phyloP scores from a whole-genome alignment of 2,888 invertebrate genomes.

The Rhyacophila evoluta region DNA sequence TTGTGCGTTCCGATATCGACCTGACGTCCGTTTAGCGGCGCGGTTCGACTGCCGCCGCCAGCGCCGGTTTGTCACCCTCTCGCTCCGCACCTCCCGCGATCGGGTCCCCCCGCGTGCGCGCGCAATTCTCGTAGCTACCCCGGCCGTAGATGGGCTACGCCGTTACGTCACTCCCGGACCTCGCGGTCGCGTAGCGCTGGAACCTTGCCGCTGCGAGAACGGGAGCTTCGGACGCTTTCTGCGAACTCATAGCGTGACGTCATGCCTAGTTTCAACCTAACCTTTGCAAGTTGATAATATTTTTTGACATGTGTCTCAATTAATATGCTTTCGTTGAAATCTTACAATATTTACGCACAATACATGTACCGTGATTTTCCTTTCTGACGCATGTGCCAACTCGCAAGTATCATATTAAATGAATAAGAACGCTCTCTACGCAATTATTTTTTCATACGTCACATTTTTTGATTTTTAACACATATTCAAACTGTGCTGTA shows the following conservation, averaged over 20 bases:
- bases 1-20: slow-evolving; percentile 48
- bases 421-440: neutral
- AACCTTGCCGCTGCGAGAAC: slow-evolving; percentile 25
- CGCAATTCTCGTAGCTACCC: slow-evolving; percentile 57
- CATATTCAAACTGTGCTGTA: no score
- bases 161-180: slow-evolving; percentile 23
- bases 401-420: neutral
- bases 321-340: neutral
- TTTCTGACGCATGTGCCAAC: neutral
- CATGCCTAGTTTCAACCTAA: slow-evolving; percentile 17
- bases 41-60: slow-evolving; percentile 46
- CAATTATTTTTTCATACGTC: neutral
- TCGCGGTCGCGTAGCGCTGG: slow-evolving; percentile 30
- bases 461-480: no score
- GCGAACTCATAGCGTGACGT: slow-evolving; percentile 15
- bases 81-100: slow-evolving; percentile 61
- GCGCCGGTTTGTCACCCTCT: slow-evolving; percentile 21
- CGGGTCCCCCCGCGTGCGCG: slow-evolving; percentile 55
- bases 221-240: slow-evolving; percentile 22
- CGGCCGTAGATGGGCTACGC: slow-evolving; percentile 27
- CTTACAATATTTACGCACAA: neutral
- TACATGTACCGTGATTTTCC: neutral
- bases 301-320: slow-evolving; percentile 19
- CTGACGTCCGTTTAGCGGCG: slow-evolving; percentile 45
- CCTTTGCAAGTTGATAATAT: slow-evolving; percentile 4